Conservation (phyloP, 2,113 vertebrate species). For the Trichomycterus rosablanca region DNA sequence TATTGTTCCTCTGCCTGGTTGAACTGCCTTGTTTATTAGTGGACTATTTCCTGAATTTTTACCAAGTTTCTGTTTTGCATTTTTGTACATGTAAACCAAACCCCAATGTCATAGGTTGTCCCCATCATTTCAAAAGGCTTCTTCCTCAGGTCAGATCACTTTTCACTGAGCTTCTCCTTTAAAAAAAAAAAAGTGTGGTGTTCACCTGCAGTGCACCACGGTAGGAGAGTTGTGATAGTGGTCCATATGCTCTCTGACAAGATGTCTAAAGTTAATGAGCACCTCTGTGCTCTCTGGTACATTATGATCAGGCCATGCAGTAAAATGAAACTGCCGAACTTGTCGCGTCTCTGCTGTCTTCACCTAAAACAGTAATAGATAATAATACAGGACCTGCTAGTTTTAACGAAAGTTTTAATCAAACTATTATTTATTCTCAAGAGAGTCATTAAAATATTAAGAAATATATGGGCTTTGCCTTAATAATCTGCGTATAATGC, state of each 20-base stretch:
- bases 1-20: no score
- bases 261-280: conserved; percentile 87
- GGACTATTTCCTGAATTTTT: no score
- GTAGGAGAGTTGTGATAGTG: conserved; percentile 74
- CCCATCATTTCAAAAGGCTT: no score
- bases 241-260: conserved; percentile 85
- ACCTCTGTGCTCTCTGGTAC: conserved; percentile 89
- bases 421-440: no score
- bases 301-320: conserved; percentile 92
- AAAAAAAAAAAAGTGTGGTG: not conserved
- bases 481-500: not conserved
- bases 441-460: not conserved
- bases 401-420: no score
- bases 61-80: no score
- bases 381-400: no score
- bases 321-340: conserved; percentile 94
- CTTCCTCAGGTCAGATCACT: no score
- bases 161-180: no score
- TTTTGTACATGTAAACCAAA: no score
- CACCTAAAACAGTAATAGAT: conserved; percentile 56
- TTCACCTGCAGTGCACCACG: conserved; percentile 94
- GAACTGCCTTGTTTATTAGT: no score
- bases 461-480: not conserved
- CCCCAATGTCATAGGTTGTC: no score
- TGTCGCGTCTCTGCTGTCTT: conserved; percentile 75